Conservation (phyloP, 2,113 vertebrate species). For the Enhydra lutris region DNA sequence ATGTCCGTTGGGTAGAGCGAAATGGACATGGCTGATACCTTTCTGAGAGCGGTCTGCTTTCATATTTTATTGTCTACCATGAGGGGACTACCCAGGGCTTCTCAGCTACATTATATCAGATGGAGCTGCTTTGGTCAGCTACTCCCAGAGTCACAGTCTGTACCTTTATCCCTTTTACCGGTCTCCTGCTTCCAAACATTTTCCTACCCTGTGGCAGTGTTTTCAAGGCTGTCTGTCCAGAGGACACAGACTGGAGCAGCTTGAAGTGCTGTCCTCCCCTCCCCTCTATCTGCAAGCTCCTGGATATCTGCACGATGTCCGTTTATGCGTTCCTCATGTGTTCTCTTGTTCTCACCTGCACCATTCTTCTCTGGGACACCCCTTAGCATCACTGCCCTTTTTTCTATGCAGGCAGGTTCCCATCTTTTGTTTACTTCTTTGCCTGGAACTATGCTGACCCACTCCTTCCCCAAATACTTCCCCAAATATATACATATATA, state of each 20-base stretch:
- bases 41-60: fast-evolving
- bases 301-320: neutral
- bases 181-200: neutral
- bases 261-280: neutral
- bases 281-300: fast-evolving
- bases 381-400: neutral
- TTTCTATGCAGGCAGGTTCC: neutral
- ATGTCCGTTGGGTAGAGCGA: fast-evolving
- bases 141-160: neutral
- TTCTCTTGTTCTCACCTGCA: fast-evolving
- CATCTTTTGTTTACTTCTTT: neutral
- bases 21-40: fast-evolving
- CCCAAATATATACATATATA: neutral
- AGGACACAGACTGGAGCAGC: neutral
- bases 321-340: fast-evolving
- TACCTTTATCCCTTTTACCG: fast-evolving
- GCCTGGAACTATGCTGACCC: fast-evolving
- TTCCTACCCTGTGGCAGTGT: fast-evolving
- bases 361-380: neutral
- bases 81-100: neutral
- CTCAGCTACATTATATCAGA: no score
- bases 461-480: neutral
- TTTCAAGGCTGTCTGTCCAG: neutral
- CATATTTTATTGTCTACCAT: neutral
- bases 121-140: neutral